Base-by-base conservation (phyloP, 1,140 invertebrate genomes). In the Solen grandis region DNA sequence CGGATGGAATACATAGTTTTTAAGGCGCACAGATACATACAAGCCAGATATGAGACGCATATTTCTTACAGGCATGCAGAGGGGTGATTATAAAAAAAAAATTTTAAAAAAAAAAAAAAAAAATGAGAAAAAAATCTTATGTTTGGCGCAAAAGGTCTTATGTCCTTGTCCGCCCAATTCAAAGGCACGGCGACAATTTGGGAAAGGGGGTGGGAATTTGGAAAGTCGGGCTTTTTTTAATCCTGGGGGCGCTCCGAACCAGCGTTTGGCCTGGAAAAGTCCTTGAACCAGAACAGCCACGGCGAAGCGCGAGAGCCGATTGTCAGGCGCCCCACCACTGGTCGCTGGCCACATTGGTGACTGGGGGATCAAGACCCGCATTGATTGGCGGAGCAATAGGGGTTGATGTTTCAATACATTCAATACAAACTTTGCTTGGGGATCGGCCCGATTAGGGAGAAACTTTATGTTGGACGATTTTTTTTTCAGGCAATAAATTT, bases 261-360 rank as follows among this genome's bases (percentile, higher is more conserved):
- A 8, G n/a, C 36, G 5, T 46, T 46, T 8, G 62, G 60, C 8
- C 52, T 8, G n/a, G 27, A 27, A 19, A 35, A 31, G 46, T 76
- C 74, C 31, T 76, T 66, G 62, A 76, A 76, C 74, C 74, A 76
- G 25, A 76, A 76, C 13, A 27, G 55, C 13, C 10, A n/a, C 29
- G 4, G 60, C 62, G 22, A 25, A 76, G 33, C 33, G 10, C 19
- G 74, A 35, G 14, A 22, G 52, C 41, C 33, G 8, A 19, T 8
- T 13, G 2, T 54, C 27, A 14, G 1, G 38, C 27, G 2, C 57
- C 50, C 41, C 62, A 66, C 74, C 74, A 76, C 31, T 36, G 60
- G 31, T 76, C 46, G 19, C 33, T 22, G 4, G 74, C 57, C 59
- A 75, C 31, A 52, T 35, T 35, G 52, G 60, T 29, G 65, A 13